Conservation (phyloP, 1,140 invertebrate genomes). For the Drosophila ambigua region DNA sequence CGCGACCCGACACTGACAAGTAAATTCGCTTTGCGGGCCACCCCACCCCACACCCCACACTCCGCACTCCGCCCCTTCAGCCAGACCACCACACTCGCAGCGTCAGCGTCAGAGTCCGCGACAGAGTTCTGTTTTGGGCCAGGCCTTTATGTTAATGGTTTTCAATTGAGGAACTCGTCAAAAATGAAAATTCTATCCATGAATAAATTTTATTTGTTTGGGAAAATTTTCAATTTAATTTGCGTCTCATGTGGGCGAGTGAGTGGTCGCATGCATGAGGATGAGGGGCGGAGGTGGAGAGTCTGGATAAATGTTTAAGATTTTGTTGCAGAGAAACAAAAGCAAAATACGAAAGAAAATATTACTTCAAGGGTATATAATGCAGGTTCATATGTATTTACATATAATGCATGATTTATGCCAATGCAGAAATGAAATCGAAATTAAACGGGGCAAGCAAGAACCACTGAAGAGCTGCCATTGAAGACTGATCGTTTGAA, state of each 20-base stretch:
- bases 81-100: slow-evolving; percentile 17
- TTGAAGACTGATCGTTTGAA: no score
- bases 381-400: no score
- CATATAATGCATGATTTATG: no score
- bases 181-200: slow-evolving; percentile 43
- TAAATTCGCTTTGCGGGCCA: slow-evolving; percentile 44
- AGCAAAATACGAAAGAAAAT: no score
- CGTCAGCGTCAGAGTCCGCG: neutral
- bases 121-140: slow-evolving; percentile 48
- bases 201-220: slow-evolving; percentile 7
- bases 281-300: no score
- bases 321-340: no score
- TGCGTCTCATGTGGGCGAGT: neutral
- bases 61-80: neutral
- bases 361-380: no score
- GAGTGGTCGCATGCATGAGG: no score
- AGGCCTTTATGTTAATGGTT: slow-evolving; percentile 73
- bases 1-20: slow-evolving; percentile 44
- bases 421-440: no score
- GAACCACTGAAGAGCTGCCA: no score
- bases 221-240: slow-evolving; percentile 22
- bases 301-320: no score
- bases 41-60: neutral
- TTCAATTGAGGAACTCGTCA: slow-evolving; percentile 63
- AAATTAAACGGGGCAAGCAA: no score